A percentile compares a stretch with the other conserved stretches of the same genome.
Evolutionary conservation across 2,113 vertebrate species (phyloP).

Genomic region (Sinosuthora webbiana): DNA sequence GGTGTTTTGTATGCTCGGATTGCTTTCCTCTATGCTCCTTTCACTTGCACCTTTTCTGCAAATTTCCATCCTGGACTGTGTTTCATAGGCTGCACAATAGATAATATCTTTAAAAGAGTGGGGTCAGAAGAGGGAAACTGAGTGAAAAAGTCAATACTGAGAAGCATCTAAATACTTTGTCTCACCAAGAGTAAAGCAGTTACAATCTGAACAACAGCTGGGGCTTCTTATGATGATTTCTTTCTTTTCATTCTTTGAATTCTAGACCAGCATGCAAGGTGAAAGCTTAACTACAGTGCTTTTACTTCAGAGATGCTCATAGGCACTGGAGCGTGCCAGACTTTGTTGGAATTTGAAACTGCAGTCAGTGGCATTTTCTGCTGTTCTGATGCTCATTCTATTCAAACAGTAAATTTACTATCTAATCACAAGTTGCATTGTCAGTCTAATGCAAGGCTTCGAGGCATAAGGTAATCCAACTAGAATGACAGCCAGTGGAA

Average conservation of each 20-base stretch:
- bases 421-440: slow-evolving; percentile 61
- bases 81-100: not conserved
- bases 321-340: slow-evolving; percentile 20
- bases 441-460: slow-evolving; percentile 44
- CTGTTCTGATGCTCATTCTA: not conserved
- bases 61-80: not conserved
- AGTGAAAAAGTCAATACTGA: not conserved
- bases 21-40: not conserved
- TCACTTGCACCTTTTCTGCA: not conserved
- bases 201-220: not conserved
- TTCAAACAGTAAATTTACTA: slow-evolving; percentile 65
- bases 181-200: not conserved
- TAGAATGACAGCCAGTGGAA: slow-evolving; percentile 33
- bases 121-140: not conserved
- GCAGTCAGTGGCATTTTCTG: slow-evolving; percentile 24
- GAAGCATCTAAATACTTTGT: not conserved
- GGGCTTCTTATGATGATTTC: not conserved
- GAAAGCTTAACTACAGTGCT: slow-evolving; percentile 42
- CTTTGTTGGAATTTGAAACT: slow-evolving; percentile 51
- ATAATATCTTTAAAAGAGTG: not conserved
- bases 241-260: slow-evolving; percentile 4
- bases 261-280: not conserved
- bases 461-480: slow-evolving; percentile 27
- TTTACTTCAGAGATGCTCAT: slow-evolving; percentile 30
- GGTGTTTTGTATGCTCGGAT: not conserved